These are phyloP conservation scores for Drosophila seguyi DNA, from an alignment of 1,140 invertebrate species.

Conservation along the genomic window DNA sequence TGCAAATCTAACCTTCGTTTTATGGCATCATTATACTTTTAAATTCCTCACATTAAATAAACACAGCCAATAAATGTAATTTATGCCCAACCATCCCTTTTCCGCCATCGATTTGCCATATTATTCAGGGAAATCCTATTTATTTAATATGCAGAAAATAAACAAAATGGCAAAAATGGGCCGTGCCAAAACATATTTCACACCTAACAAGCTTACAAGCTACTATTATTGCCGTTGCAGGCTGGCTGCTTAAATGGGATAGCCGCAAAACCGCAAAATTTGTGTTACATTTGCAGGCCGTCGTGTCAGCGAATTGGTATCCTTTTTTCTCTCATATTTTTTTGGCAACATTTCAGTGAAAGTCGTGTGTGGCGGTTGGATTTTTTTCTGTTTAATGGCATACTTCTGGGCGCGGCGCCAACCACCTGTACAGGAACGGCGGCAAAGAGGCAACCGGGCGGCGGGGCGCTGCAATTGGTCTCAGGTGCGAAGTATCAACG, in stretches of 20 bases:
- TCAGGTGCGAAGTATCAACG: slow-evolving; percentile 81
- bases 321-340: neutral
- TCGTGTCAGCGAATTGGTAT: slow-evolving; percentile 39
- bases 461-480: slow-evolving; percentile 43
- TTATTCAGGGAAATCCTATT: slow-evolving; percentile 22
- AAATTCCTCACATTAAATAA: neutral
- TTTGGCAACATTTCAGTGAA: slow-evolving; percentile 59
- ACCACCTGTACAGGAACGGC: slow-evolving; percentile 59
- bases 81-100: slow-evolving; percentile 11
- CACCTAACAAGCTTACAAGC: slow-evolving; percentile 64
- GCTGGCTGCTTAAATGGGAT: slow-evolving; percentile 59
- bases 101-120: slow-evolving; percentile 25
- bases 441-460: neutral
- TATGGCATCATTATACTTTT: slow-evolving; percentile 1
- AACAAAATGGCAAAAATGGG: slow-evolving; percentile 50
- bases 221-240: slow-evolving; percentile 28
- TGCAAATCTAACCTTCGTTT: neutral
- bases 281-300: slow-evolving; percentile 66
- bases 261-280: slow-evolving; percentile 71
- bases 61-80: slow-evolving; percentile 21
- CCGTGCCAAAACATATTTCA: slow-evolving; percentile 56
- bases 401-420: slow-evolving; percentile 70
- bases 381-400: slow-evolving; percentile 65
- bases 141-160: slow-evolving; percentile 56
- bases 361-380: slow-evolving; percentile 24